Conservation (phyloP, 92 coral and sea anemone species). For the Heliopora coerulea region DNA sequence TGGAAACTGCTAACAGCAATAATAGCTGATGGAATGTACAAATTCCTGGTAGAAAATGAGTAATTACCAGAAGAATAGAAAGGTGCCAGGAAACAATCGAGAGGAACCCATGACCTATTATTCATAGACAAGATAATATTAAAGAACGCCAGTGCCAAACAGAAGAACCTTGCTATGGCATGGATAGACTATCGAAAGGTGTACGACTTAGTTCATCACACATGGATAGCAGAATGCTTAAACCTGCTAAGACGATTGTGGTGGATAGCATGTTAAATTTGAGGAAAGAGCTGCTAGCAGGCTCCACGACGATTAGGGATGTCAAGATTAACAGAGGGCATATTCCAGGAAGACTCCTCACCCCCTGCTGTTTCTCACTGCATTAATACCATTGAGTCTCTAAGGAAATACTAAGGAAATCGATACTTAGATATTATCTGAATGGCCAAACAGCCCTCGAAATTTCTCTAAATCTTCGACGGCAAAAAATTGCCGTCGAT, state of each 20-base stretch:
- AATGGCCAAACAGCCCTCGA: too few species aligned
- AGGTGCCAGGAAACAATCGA: neutral
- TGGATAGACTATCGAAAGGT: conserved; percentile 11
- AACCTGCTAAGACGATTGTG: conserved; percentile 38
- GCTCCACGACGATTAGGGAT: too few species aligned
- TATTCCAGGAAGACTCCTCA: too few species aligned
- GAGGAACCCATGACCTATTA: neutral
- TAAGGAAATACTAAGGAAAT: too few species aligned
- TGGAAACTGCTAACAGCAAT: neutral
- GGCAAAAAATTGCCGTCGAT: too few species aligned
- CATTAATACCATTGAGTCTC: too few species aligned
- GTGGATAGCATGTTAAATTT: too few species aligned
- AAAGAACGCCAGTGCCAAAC: neutral
- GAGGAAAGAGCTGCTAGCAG: too few species aligned
- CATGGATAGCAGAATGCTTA: conserved; percentile 24
- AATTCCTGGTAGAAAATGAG: neutral
- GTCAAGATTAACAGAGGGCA: too few species aligned
- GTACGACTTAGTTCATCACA: conserved; percentile 24
- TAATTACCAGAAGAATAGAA: neutral
- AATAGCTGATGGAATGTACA: neutral
- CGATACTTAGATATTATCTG: too few species aligned
- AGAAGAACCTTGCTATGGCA: neutral
- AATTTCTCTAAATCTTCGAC: too few species aligned
- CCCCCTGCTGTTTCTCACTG: too few species aligned
- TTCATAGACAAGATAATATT: neutral